phyloP scores from a whole-genome alignment of 1,140 invertebrate genomes.

The Spodoptera litura region DNA sequence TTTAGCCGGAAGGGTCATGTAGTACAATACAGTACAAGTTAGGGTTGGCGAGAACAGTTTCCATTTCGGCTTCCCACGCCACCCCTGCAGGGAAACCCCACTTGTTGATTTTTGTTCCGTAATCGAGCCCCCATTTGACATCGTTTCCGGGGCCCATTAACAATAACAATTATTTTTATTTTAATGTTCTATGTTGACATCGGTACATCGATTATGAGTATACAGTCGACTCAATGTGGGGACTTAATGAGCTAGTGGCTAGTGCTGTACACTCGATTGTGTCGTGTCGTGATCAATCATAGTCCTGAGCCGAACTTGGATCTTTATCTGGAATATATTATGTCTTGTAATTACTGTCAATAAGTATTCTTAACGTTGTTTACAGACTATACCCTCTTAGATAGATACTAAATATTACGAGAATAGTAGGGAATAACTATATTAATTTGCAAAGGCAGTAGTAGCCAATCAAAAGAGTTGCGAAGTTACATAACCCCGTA shows the following conservation, averaged over 20 bases:
- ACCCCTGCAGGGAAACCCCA: conserved; percentile 74
- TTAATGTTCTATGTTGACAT: conserved; percentile 56
- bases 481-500: not conserved
- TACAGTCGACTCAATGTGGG: not conserved
- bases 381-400: too few species aligned
- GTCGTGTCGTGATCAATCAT: conserved; percentile 27
- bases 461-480: too few species aligned
- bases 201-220: conserved; percentile 36
- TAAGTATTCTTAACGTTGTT: not conserved
- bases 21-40: conserved; percentile 62
- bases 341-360: not conserved
- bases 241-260: conserved; percentile 40
- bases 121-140: conserved; percentile 66
- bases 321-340: conserved; percentile 26
- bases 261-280: conserved; percentile 7
- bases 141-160: conserved; percentile 71
- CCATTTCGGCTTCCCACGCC: conserved; percentile 78
- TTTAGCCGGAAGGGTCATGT: conserved; percentile 73
- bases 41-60: conserved; percentile 75
- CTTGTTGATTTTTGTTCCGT: conserved; percentile 80
- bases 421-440: too few species aligned
- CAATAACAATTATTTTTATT: conserved; percentile 57
- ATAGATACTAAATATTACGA: too few species aligned
- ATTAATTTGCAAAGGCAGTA: too few species aligned
- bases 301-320: not conserved